phyloP scores from a whole-genome alignment of 1,140 invertebrate genomes.

The Venturia canescens region DNA sequence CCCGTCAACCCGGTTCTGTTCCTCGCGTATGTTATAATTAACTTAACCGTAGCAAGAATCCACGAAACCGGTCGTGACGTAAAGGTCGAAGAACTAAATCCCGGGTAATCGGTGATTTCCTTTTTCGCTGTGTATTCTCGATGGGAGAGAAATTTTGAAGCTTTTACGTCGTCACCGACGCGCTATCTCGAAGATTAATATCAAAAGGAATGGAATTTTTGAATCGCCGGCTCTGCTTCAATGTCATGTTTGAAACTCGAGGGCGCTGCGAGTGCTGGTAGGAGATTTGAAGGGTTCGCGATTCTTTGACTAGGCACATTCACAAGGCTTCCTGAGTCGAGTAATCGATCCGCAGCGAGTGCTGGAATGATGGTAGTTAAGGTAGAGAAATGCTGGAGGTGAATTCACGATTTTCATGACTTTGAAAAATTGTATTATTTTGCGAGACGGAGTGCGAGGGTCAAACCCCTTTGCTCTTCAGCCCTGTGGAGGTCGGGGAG shows the following conservation, averaged over 20 bases:
- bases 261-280: no score
- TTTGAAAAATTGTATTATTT: neutral
- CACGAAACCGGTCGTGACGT: slow-evolving; percentile 37
- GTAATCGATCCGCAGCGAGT: no score
- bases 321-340: no score
- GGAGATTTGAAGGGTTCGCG: no score
- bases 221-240: neutral
- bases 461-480: slow-evolving; percentile 5
- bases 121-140: neutral
- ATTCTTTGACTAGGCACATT: no score
- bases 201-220: neutral
- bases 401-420: neutral
- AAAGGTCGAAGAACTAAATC: slow-evolving; percentile 31
- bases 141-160: neutral
- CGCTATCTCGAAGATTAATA: neutral
- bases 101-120: neutral
- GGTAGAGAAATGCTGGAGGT: no score
- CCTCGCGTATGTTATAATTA: neutral
- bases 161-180: neutral
- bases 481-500: neutral
- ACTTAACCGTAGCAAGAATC: slow-evolving; percentile 15
- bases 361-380: no score
- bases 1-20: slow-evolving; percentile 26
- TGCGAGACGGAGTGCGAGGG: neutral
- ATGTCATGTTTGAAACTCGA: neutral